These are phyloP conservation scores for Drosophila carrolli DNA, from an alignment of 1,140 invertebrate species.

Conservation along the genomic window DNA sequence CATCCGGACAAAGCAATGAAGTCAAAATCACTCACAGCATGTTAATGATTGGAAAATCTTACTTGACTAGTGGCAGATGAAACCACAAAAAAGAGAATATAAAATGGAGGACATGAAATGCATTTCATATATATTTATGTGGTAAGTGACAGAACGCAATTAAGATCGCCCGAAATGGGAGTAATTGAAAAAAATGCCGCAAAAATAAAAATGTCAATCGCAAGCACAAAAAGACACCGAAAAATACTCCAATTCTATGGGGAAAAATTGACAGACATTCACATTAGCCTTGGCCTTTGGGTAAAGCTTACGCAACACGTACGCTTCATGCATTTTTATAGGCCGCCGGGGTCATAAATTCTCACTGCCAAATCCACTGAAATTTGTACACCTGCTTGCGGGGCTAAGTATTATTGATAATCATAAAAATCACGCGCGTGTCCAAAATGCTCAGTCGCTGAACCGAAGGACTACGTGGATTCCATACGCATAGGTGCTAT, in stretches of 20 bases:
- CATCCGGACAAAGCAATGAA: constrained; percentile 23
- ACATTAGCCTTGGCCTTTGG: constrained; percentile 26
- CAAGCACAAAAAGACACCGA: constrained; percentile 1
- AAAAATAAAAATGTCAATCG: constrained; percentile 51
- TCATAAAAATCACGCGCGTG: constrained; percentile 75
- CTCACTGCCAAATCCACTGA: constrained; percentile 57
- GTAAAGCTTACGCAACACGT: constrained; percentile 46
- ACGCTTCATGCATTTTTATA: constrained; percentile 69
- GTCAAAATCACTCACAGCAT: constrained; percentile 34
- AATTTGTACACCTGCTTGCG: constrained; percentile 67
- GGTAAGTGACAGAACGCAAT: constrained; percentile 57
- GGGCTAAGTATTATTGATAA: constrained; percentile 72
- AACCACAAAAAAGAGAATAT: constrained; percentile 40
- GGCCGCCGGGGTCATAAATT: constrained; percentile 59
- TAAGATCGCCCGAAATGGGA: constrained; percentile 22
- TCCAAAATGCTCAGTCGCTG: constrained; percentile 60
- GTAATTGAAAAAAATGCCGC: constrained; percentile 40
- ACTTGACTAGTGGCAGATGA: constrained; percentile 25
- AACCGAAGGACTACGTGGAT: constrained; percentile 50
- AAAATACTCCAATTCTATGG: neutral
- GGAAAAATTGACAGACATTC: constrained; percentile 7
- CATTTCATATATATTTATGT: constrained; percentile 32
- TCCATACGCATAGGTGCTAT: constrained; percentile 55
- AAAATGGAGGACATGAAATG: constrained; percentile 12
- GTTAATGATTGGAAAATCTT: constrained; percentile 54